Conservation (phyloP, 2,797 vertebrate species). For the Gambusia yucatana region DNA sequence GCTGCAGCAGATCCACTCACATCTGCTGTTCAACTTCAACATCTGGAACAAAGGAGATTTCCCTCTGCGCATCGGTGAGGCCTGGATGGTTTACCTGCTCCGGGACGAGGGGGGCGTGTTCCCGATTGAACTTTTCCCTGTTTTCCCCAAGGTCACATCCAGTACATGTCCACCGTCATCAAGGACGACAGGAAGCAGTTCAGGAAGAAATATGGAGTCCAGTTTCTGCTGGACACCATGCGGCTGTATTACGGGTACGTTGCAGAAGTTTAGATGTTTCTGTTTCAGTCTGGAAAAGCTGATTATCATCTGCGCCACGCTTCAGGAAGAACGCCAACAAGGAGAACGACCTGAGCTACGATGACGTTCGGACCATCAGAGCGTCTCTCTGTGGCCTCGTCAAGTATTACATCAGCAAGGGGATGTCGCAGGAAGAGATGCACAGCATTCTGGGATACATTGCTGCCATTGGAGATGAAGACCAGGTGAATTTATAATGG, state of each 20-base stretch:
- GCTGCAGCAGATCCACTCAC: conserved; percentile 92
- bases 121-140: conserved; percentile 9
- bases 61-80: conserved; percentile 92
- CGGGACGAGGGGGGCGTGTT: background rate
- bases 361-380: conserved; percentile 90
- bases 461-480: conserved; percentile 91
- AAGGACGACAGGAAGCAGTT: conserved; percentile 97
- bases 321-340: conserved; percentile 79
- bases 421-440: conserved; percentile 92
- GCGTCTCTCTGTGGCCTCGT: conserved; percentile 90
- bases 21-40: conserved; percentile 94
- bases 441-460: conserved; percentile 94
- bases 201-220: conserved; percentile 93
- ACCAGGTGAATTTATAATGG: conserved; percentile 84
- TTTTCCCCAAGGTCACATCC: conserved; percentile 89
- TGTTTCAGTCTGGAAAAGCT: background rate
- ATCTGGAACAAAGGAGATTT: conserved; percentile 99
- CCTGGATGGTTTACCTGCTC: background rate
- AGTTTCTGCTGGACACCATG: conserved; percentile 93
- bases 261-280: background rate
- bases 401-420: conserved; percentile 97
- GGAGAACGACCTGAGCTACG: conserved; percentile 85
- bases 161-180: conserved; percentile 96
- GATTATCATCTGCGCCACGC: background rate
- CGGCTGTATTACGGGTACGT: conserved; percentile 93